Percentiles rank a stretch among this genome's conserved stretches.
phyloP scores from a whole-genome alignment of 2,113 vertebrate species.

The Heterotis niloticus region DNA sequence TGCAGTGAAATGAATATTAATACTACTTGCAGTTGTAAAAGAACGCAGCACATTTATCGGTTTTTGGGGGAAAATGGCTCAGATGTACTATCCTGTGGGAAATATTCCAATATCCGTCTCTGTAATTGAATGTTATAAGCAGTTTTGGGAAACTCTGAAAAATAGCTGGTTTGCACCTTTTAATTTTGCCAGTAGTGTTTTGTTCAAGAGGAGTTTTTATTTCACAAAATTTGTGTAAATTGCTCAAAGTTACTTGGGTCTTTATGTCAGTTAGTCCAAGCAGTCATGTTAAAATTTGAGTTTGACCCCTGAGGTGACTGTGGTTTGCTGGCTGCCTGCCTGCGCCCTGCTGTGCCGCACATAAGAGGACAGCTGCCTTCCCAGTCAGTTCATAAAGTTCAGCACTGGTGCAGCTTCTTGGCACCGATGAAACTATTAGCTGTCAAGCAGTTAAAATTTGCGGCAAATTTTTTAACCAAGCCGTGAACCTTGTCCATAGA shows the following conservation, averaged over 20 bases:
- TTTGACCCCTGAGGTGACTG: not conserved
- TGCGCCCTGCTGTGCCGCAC: not conserved
- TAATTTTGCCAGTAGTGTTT: too few species aligned
- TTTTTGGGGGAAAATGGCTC: too few species aligned
- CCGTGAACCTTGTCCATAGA: not conserved
- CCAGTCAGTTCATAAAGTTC: not conserved
- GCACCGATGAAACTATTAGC: not conserved
- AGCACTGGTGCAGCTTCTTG: not conserved
- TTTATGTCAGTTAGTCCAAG: not conserved
- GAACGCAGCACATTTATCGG: too few species aligned
- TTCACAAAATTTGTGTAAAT: too few species aligned
- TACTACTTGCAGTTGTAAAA: too few species aligned
- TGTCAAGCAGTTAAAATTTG: not conserved
- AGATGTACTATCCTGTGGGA: too few species aligned
- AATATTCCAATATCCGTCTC: too few species aligned
- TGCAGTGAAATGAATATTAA: too few species aligned
- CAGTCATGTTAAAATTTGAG: not conserved
- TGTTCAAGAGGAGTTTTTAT: too few species aligned
- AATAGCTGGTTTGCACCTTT: too few species aligned
- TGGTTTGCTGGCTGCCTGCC: not conserved
- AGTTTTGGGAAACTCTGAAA: too few species aligned
- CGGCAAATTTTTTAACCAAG: not conserved
- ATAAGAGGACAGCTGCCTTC: conserved; percentile 11
- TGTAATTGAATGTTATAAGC: too few species aligned
- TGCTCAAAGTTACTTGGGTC: not conserved